phyloP scores from a whole-genome alignment of 2,888 invertebrate species.

The Brachylomia viminalis region DNA sequence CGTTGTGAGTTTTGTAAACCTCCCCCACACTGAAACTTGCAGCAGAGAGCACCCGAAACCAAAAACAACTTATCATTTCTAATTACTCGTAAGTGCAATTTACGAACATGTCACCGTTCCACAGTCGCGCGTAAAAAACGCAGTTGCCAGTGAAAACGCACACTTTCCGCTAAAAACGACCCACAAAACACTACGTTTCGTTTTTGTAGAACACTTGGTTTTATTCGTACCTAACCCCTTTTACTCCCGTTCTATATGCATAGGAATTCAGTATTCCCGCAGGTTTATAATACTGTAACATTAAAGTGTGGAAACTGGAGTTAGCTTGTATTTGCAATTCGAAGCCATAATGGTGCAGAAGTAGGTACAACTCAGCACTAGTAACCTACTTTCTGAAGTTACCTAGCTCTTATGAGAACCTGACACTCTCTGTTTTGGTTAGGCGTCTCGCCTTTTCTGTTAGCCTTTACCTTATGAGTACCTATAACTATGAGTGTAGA shows the following conservation, averaged over 20 bases:
- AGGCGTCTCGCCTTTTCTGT: conserved; percentile 6
- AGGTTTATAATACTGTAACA: conserved; percentile 55
- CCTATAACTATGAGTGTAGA: too few relatives aligned
- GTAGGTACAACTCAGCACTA: conserved; percentile 17
- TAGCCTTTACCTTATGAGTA: background rate
- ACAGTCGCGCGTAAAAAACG: conserved; percentile 26
- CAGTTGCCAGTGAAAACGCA: conserved; percentile 25
- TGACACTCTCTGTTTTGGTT: conserved; percentile 4
- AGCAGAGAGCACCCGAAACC: conserved; percentile 2
- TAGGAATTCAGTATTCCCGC: conserved; percentile 41
- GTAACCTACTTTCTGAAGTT: conserved; percentile 30
- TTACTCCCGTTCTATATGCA: conserved; percentile 59
- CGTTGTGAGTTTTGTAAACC: background rate
- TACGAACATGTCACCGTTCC: conserved; percentile 28
- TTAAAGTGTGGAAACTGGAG: conserved; percentile 45
- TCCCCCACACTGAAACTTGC: background rate
- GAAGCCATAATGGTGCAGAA: conserved; percentile 38
- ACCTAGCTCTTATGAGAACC: conserved; percentile 1
- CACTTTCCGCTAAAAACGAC: conserved; percentile 48
- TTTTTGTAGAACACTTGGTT: conserved; percentile 51
- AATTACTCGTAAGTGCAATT: conserved; percentile 47
- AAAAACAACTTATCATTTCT: conserved; percentile 24
- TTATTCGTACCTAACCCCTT: conserved; percentile 55
- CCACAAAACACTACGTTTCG: conserved; percentile 39
- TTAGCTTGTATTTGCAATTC: conserved; percentile 50